Conservation (phyloP, 2,113 vertebrate genomes). For the Eonycteris spelaea region DNA sequence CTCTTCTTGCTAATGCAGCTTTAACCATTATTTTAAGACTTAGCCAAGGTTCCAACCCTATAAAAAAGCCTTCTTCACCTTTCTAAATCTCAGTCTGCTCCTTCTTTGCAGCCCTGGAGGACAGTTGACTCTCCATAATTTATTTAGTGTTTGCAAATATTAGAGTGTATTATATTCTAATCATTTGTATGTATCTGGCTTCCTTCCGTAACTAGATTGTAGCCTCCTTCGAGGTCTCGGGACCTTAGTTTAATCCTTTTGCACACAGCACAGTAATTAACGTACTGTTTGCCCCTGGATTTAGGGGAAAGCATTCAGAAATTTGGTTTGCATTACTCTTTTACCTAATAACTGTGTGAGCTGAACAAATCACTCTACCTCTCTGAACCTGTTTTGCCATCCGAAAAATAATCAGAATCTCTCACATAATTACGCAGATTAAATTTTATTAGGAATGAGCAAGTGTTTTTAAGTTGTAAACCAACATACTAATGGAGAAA, state of each 20-base stretch:
- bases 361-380: neutral
- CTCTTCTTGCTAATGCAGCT: neutral
- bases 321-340: neutral
- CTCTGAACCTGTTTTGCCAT: neutral
- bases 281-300: slow-evolving; percentile 42
- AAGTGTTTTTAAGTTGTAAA: neutral
- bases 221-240: slow-evolving; percentile 13
- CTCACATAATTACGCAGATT: neutral
- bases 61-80: neutral
- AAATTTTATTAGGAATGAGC: neutral
- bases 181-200: slow-evolving; percentile 22
- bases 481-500: neutral
- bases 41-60: neutral
- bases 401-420: neutral
- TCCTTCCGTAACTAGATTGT: neutral
- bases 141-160: slow-evolving; percentile 23
- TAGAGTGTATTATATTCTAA: slow-evolving; percentile 14
- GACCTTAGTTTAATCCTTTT: slow-evolving; percentile 56
- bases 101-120: neutral
- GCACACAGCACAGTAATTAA: slow-evolving; percentile 47
- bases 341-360: slow-evolving; percentile 24
- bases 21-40: neutral
- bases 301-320: slow-evolving; percentile 30
- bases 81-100: neutral
- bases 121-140: neutral